Percentiles rank a stretch among this genome's conserved stretches.
These are phyloP conservation scores for Cardiocondyla obscurior DNA, from an alignment of 1,140 invertebrate genomes.

Conservation along the genomic window DNA sequence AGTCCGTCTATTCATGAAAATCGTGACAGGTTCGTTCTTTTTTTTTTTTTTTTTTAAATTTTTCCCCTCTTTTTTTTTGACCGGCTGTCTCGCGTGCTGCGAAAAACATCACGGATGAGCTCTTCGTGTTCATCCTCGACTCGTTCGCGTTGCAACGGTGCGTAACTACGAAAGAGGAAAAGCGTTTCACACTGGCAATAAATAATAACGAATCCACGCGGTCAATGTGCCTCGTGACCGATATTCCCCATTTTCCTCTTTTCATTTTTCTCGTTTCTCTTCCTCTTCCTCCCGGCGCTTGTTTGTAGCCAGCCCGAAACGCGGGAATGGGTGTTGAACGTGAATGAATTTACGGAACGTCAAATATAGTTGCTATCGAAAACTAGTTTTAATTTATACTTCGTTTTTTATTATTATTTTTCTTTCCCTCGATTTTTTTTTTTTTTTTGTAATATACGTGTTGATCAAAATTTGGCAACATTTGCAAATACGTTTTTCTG, in stretches of 20 bases:
- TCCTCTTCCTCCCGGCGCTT: not conserved
- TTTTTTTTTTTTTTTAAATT: too few relatives aligned
- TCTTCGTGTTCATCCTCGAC: slow-evolving; percentile 64
- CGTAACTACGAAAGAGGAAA: slow-evolving; percentile 61
- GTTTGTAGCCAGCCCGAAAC: slow-evolving; percentile 7
- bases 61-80: slow-evolving; percentile 37
- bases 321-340: not conserved
- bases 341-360: slow-evolving; percentile 17
- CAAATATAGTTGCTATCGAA: not conserved
- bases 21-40: slow-evolving; percentile 54
- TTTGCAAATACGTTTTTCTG: not conserved
- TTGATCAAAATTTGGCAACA: not conserved
- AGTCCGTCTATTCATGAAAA: slow-evolving; percentile 66
- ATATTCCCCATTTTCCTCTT: slow-evolving; percentile 43
- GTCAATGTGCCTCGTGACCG: slow-evolving; percentile 50
- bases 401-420: too few relatives aligned
- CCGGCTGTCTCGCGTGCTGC: slow-evolving; percentile 36
- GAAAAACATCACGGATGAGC: slow-evolving; percentile 68
- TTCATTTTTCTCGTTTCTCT: not conserved
- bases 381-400: not conserved
- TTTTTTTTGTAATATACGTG: not conserved
- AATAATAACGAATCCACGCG: slow-evolving; percentile 69
- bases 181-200: slow-evolving; percentile 65
- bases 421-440: too few relatives aligned
- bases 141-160: slow-evolving; percentile 63